Evolutionary conservation across 2,888 invertebrate species (phyloP).

Genomic region (Orchesellides sinensis): DNA sequence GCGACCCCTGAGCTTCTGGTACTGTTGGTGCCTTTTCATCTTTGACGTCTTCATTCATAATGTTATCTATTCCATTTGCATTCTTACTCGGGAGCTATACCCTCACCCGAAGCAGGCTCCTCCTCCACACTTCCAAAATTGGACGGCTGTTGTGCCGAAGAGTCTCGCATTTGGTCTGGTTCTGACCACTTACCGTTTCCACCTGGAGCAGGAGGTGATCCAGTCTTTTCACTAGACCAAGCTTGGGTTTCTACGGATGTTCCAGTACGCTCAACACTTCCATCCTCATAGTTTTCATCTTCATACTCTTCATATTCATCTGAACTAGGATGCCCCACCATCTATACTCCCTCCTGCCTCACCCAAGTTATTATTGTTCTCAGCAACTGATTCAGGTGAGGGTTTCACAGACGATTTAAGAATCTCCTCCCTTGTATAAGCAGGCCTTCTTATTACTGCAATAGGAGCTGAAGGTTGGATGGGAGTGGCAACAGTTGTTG

Average conservation of each 20-base stretch:
- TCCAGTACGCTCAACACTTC: conserved; percentile 31
- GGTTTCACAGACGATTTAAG: conserved; percentile 34
- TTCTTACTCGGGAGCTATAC: too few species aligned
- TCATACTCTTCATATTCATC: conserved; percentile 50
- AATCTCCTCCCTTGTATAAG: conserved; percentile 52
- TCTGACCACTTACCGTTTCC: conserved; percentile 43
- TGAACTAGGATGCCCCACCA: background rate
- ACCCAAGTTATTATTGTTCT: background rate
- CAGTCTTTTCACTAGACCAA: conserved; percentile 49
- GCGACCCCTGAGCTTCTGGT: background rate
- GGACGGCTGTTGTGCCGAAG: background rate
- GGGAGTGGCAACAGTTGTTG: conserved; percentile 5
- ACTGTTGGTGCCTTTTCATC: background rate
- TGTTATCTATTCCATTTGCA: too few species aligned
- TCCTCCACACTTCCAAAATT: conserved; percentile 22
- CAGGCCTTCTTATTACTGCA: conserved; percentile 38
- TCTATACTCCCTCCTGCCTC: background rate
- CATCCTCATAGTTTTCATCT: conserved; percentile 53
- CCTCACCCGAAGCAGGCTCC: background rate
- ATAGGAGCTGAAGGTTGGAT: conserved; percentile 1
- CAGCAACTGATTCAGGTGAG: conserved; percentile 19
- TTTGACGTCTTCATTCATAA: too few species aligned
- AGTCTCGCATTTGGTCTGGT: conserved; percentile 24
- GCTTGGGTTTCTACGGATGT: background rate
- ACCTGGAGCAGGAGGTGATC: too few species aligned